Evolutionary conservation across 1,140 invertebrate genomes (phyloP).

Genomic region (Temnothorax curvispinosus): DNA sequence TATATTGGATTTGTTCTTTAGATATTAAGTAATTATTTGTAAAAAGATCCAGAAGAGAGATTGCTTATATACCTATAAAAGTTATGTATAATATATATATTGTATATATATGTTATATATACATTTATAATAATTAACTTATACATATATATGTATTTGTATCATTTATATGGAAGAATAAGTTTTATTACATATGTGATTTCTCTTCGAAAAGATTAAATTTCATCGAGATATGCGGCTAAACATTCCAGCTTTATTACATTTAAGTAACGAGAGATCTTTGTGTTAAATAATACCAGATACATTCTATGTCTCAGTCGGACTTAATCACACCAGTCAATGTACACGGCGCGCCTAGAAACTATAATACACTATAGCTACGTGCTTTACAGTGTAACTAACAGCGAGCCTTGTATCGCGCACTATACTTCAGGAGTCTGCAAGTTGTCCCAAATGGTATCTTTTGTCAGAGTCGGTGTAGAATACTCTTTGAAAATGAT

Average conservation of each 20-base stretch:
- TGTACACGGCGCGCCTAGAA: slow-evolving; percentile 39
- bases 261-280: neutral
- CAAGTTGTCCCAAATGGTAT: slow-evolving; percentile 9
- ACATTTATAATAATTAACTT: neutral
- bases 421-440: slow-evolving; percentile 16
- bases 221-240: neutral
- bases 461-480: slow-evolving; percentile 2
- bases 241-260: slow-evolving; percentile 45
- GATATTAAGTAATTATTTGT: slow-evolving; percentile 3
- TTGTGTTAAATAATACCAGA: neutral
- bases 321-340: slow-evolving; percentile 44
- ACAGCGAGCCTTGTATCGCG: slow-evolving; percentile 20
- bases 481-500: slow-evolving; percentile 11
- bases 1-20: slow-evolving; percentile 17
- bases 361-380: neutral
- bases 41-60: neutral
- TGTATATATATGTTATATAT: neutral
- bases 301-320: slow-evolving; percentile 9
- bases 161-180: slow-evolving; percentile 11
- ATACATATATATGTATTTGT: neutral
- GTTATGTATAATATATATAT: slow-evolving; percentile 4
- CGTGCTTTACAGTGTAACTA: slow-evolving; percentile 29
- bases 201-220: neutral
- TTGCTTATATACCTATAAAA: slow-evolving; percentile 21
- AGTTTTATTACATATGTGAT: slow-evolving; percentile 11